phyloP scores from a whole-genome alignment of 1,140 invertebrate species.

The Heliconius hermathena region DNA sequence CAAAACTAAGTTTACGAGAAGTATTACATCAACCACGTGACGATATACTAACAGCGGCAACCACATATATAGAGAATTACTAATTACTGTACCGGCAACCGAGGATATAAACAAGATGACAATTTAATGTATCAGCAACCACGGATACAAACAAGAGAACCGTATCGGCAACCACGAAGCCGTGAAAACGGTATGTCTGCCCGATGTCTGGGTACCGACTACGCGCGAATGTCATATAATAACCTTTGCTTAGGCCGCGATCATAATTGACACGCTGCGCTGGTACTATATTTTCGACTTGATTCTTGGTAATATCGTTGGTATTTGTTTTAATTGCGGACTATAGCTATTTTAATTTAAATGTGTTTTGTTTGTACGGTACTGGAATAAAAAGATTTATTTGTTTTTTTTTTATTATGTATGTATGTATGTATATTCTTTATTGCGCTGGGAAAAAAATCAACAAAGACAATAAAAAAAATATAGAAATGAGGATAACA shows the following conservation, averaged over 20 bases:
- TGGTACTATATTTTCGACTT: not conserved
- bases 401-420: no score
- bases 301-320: not conserved
- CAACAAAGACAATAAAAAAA: no score
- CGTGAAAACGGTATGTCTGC: conserved; percentile 37
- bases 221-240: conserved; percentile 40
- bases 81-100: not conserved
- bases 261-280: conserved; percentile 26
- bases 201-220: conserved; percentile 41
- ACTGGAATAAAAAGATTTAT: no score
- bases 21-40: conserved; percentile 17
- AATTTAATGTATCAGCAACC: no score
- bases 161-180: conserved; percentile 7
- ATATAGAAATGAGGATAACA: no score
- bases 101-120: no score
- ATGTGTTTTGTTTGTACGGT: not conserved
- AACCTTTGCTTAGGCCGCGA: conserved; percentile 40
- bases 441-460: no score
- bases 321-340: not conserved
- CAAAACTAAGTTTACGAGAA: not conserved
- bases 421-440: no score
- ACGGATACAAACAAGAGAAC: no score
- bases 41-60: not conserved
- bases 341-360: not conserved
- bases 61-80: no score